phyloP scores from a whole-genome alignment of 2,113 vertebrate genomes.

The Dasyurus viverrinus region DNA sequence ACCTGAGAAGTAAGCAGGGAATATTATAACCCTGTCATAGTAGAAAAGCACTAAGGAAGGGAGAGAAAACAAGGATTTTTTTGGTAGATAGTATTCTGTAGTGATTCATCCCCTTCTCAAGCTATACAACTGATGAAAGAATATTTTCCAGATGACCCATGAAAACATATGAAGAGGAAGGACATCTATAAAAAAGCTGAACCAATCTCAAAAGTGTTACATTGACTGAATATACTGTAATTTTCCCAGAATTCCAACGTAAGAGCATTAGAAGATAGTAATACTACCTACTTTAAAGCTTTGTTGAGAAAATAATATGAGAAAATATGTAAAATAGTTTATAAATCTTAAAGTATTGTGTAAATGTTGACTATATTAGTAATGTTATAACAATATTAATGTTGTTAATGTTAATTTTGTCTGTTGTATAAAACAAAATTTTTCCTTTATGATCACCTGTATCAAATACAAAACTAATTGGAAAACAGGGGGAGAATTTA shows the following conservation, averaged over 20 bases:
- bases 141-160: not conserved
- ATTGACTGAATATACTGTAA: not conserved
- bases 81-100: not conserved
- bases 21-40: not conserved
- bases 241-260: not conserved
- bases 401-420: not conserved
- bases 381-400: not conserved
- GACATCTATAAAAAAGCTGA: not conserved
- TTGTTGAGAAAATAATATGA: not conserved
- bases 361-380: not conserved
- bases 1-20: not conserved
- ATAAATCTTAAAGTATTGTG: not conserved
- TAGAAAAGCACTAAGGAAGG: slow-evolving; percentile 36
- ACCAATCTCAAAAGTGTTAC: not conserved
- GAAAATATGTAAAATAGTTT: not conserved
- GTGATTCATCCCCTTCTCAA: not conserved
- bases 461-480: not conserved
- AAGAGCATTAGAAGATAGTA: not conserved
- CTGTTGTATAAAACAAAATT: not conserved
- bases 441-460: not conserved
- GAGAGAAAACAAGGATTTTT: not conserved
- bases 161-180: not conserved
- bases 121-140: not conserved
- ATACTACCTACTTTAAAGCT: not conserved
- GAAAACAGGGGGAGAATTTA: not conserved